Evolutionary conservation across 2,797 vertebrate species (phyloP).

Genomic region (Lacerta bilineata): DNA sequence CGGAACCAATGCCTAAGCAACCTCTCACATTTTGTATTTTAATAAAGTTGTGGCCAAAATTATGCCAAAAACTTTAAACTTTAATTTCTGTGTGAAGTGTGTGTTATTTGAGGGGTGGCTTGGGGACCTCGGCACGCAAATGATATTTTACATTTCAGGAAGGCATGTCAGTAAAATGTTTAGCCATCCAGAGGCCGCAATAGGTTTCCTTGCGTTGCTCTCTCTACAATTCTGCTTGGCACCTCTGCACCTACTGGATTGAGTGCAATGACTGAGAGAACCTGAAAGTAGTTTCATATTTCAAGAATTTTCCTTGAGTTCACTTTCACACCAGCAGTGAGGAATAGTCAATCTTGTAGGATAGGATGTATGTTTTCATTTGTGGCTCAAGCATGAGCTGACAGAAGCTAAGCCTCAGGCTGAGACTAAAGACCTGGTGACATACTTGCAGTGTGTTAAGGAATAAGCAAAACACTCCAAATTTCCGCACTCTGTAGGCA

Average conservation of each 20-base stretch:
- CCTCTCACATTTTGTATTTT: no score
- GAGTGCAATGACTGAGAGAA: not conserved
- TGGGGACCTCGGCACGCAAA: no score
- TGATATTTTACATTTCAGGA: not conserved
- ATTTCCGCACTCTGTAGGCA: slow-evolving; percentile 13
- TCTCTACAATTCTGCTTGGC: not conserved
- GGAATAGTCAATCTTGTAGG: not conserved
- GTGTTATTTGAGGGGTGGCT: no score
- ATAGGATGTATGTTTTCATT: not conserved
- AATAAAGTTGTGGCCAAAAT: no score
- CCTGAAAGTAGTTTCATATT: not conserved
- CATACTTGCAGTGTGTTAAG: slow-evolving; percentile 11
- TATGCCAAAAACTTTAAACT: no score
- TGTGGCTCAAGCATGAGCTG: not conserved
- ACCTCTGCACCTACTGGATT: not conserved
- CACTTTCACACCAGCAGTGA: not conserved
- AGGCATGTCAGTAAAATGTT: not conserved
- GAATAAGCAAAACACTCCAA: slow-evolving; percentile 15
- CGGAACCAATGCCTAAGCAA: no score
- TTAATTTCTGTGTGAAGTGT: no score
- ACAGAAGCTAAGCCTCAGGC: not conserved
- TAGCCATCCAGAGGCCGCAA: not conserved
- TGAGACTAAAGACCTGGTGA: not conserved
- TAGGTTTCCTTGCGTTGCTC: not conserved
- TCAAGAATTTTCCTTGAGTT: slow-evolving; percentile 5